Base-by-base conservation (phyloP, 2,113 vertebrate genomes). In the Microcebus lehilahytsara region DNA sequence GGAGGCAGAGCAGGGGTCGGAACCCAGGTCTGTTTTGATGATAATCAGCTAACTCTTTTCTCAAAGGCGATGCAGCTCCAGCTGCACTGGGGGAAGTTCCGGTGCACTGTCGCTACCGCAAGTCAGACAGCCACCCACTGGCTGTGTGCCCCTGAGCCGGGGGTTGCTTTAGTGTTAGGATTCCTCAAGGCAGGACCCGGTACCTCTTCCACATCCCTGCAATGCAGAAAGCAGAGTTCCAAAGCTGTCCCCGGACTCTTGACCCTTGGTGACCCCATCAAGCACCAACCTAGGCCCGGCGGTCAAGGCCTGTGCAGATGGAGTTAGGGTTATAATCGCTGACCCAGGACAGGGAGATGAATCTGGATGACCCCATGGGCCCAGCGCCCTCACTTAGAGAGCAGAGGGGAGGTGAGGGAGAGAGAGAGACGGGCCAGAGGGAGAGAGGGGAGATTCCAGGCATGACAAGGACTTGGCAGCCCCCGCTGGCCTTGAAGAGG, bases 101-200 rank as follows among this genome's bases (percentile, higher is more conserved):
- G 6, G 4, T 2, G 11, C 23, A 5, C 0, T 4, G 4, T 53
- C 1, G 62, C 37, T n/a, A 27, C 27, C 16, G 11, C 5, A 25
- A 25, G 19, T 30, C 74, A 64, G 53, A 69, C 0, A 14, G 9
- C 27, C 20, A 8, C 34, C 32, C 32, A 6, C n/a, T 1, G 53
- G 17, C 16, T 9, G 8, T 3, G 5, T 6, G 9, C 78, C 46
- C 46, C 78, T 17, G 0, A 1, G 6, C 51, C 2, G 4, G n/a
- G 25, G 14, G 60, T 9, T 30, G 17, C 51, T 62, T 75, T 53
- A 62, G 56, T 2, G 25, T 32, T 3, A 6, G 75, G 62, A 12
- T 42, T 96, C 95, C 53, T 40, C 5, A 2, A 8, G 2, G 85
- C 20, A 58, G 78, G 40, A 56, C 25, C 9, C 9, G 2, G 67